A percentile compares a stretch with the other conserved stretches of the same genome.
phyloP scores from a whole-genome alignment of 35 echinoderm and acorn worm genomes.

The Heliocidaris tuberculata region DNA sequence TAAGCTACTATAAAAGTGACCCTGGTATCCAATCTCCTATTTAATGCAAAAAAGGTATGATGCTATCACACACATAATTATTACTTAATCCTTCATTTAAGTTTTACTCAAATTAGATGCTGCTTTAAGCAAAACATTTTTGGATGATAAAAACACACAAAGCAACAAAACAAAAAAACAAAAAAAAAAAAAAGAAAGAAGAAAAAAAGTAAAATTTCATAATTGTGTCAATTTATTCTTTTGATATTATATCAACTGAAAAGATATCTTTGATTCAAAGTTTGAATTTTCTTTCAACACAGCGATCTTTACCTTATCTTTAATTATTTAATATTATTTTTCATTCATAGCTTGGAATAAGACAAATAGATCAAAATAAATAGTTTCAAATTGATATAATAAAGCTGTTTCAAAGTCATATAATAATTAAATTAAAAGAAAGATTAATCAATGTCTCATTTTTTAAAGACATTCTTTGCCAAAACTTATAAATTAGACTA shows the following conservation, averaged over 20 bases:
- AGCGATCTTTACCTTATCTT: not conserved
- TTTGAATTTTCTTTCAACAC: not conserved
- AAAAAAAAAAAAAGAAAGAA: no score
- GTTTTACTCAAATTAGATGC: not conserved
- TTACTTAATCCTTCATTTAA: not conserved
- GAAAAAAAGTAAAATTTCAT: not conserved
- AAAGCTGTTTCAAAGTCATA: not conserved
- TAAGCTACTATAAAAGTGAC: constrained; percentile 1
- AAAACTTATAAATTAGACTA: not conserved
- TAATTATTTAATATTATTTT: not conserved
- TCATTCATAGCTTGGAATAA: not conserved
- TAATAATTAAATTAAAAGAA: not conserved
- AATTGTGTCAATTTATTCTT: not conserved
- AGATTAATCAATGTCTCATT: not conserved
- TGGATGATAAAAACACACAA: not conserved
- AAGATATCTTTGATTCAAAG: no score
- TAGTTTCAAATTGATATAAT: not conserved
- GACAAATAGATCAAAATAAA: not conserved
- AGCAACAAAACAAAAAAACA: no score
- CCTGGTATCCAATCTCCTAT: not conserved
- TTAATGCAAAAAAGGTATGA: not conserved
- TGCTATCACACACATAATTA: constrained; percentile 4
- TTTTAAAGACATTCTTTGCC: not conserved
- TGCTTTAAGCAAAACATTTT: not conserved
- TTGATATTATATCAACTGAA: not conserved